These are phyloP conservation scores for Shargacucullia verbasci DNA, from an alignment of 2,888 invertebrate species.

Conservation along the genomic window DNA sequence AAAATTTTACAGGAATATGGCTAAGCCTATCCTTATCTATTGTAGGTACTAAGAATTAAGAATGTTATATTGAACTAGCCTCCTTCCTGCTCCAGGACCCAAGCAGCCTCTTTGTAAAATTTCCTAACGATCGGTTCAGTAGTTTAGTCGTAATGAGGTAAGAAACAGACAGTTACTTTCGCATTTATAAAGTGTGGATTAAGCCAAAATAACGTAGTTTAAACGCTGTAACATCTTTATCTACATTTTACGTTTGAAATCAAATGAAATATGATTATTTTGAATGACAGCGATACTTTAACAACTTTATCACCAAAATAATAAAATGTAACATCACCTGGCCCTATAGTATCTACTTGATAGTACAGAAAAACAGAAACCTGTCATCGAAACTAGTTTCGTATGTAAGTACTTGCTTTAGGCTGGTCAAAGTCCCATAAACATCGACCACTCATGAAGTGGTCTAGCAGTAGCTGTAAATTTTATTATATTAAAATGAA, in stretches of 20 bases:
- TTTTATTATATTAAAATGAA: slow-evolving; percentile 31
- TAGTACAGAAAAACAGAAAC: slow-evolving; percentile 56
- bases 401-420: slow-evolving; percentile 41
- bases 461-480: slow-evolving; percentile 39
- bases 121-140: too few species aligned
- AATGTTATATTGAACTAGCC: too few species aligned
- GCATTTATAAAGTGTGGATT: too few species aligned
- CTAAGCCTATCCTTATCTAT: too few species aligned
- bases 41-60: too few species aligned
- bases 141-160: too few species aligned
- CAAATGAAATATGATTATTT: slow-evolving; percentile 13
- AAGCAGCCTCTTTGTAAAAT: too few species aligned
- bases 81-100: too few species aligned
- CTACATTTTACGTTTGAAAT: neutral
- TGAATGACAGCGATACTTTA: slow-evolving; percentile 31
- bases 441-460: slow-evolving; percentile 44
- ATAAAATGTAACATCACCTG: slow-evolving; percentile 50
- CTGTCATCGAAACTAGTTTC: slow-evolving; percentile 65
- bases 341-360: slow-evolving; percentile 46
- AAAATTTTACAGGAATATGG: too few species aligned
- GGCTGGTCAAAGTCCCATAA: slow-evolving; percentile 41
- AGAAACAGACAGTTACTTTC: too few species aligned
- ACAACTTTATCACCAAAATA: slow-evolving; percentile 48
- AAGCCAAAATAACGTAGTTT: too few species aligned
- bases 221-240: too few species aligned